phyloP scores from a whole-genome alignment of 2,797 vertebrate genomes.

The Melanotaenia pygmaea region DNA sequence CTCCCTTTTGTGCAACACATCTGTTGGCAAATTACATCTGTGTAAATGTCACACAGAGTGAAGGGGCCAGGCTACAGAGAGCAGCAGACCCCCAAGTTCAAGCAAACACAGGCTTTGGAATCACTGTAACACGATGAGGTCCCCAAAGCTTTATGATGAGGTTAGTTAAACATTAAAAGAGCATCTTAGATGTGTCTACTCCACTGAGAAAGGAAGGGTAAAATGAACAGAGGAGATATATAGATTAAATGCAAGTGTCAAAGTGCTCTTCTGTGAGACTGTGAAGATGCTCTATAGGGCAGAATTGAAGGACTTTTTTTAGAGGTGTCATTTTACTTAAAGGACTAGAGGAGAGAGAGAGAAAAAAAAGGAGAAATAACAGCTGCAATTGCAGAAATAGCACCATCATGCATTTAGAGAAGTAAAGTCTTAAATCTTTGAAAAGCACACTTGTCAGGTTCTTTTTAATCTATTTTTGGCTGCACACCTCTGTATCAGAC shows the following conservation, averaged over 20 bases:
- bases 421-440: conserved; percentile 41
- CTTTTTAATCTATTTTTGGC: conserved; percentile 25
- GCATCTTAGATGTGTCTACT: conserved; percentile 43
- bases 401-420: conserved; percentile 40
- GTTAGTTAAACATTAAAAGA: conserved; percentile 77
- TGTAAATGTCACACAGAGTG: conserved; percentile 76
- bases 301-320: conserved; percentile 43
- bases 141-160: conserved; percentile 66
- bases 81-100: conserved; percentile 54
- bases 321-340: conserved; percentile 50
- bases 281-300: conserved; percentile 35
- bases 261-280: conserved; percentile 26
- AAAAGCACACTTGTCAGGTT: conserved; percentile 24
- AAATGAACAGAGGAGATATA: conserved; percentile 41
- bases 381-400: conserved; percentile 24
- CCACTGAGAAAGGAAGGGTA: background rate
- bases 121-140: conserved; percentile 57
- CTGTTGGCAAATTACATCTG: conserved; percentile 76
- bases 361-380: background rate
- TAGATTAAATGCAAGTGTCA: conserved; percentile 50
- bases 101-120: conserved; percentile 32
- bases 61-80: conserved; percentile 47
- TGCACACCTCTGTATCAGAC: conserved; percentile 6
- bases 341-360: conserved; percentile 26
- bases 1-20: conserved; percentile 69